Evolutionary conservation across 92 coral and sea anemone genomes (phyloP).

Genomic region (Micromussa lordhowensis): DNA sequence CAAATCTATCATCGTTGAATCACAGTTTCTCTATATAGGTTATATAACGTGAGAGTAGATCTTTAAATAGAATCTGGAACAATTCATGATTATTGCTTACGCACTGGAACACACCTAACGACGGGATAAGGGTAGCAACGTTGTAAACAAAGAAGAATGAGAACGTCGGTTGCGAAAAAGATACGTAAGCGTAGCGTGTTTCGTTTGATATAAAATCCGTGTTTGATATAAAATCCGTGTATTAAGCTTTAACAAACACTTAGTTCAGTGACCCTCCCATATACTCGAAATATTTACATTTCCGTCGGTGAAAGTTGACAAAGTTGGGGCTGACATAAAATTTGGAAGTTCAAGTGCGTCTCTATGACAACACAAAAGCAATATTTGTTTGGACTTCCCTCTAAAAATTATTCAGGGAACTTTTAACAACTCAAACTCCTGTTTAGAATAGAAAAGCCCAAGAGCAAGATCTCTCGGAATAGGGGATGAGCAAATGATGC

Average conservation of each 20-base stretch:
- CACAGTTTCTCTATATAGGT: neutral
- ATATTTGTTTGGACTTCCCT: neutral
- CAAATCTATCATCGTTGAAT: neutral
- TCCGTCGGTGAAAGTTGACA: neutral
- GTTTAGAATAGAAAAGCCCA: no score
- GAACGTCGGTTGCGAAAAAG: neutral
- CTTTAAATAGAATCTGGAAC: neutral
- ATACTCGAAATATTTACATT: neutral
- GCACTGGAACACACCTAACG: neutral
- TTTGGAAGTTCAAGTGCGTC: neutral
- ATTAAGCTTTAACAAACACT: neutral
- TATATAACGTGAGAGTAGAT: neutral
- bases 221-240: neutral
- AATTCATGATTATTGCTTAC: constrained; percentile 1
- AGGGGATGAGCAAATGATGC: no score
- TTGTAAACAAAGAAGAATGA: no score
- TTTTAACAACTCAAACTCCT: no score
- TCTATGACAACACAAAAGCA: neutral
- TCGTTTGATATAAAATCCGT: no score
- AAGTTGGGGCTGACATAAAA: neutral
- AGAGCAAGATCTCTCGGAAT: no score
- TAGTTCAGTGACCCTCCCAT: neutral
- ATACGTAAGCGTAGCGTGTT: neutral
- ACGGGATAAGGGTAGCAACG: neutral
- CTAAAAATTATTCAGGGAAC: no score